Evolutionary conservation across 2,888 invertebrate species (phyloP).

Genomic region (Synanthedon vespiformis): DNA sequence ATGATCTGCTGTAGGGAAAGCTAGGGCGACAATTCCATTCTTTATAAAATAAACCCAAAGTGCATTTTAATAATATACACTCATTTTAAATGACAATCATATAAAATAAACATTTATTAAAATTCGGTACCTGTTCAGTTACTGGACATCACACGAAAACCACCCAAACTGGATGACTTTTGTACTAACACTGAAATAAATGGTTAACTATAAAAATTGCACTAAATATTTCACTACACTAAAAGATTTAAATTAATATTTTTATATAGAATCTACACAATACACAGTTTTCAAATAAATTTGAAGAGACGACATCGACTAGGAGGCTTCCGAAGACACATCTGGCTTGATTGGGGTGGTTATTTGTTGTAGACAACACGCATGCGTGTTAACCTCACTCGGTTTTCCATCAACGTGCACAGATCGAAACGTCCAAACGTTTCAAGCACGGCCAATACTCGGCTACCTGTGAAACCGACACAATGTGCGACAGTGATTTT

Average conservation of each 20-base stretch:
- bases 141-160: not conserved
- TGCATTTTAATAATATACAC: too few relatives aligned
- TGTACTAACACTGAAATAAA: too few relatives aligned
- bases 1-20: too few relatives aligned
- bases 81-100: too few relatives aligned
- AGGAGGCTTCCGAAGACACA: not conserved
- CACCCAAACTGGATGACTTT: too few relatives aligned
- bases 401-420: slow-evolving; percentile 6
- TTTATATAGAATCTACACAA: too few relatives aligned
- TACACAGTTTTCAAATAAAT: not conserved
- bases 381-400: slow-evolving; percentile 10
- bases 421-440: slow-evolving; percentile 3
- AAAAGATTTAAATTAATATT: not conserved
- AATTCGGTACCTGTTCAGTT: not conserved
- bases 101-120: too few relatives aligned
- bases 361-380: slow-evolving; percentile 10
- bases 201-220: not conserved
- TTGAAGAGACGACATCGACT: not conserved
- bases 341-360: slow-evolving; percentile 7
- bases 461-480: not conserved
- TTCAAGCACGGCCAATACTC: not conserved
- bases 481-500: not conserved
- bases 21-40: too few relatives aligned
- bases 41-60: too few relatives aligned
- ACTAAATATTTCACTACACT: slow-evolving; percentile 7